Evolutionary conservation across 1,140 invertebrate species (phyloP), one percentile per base, ranked within the genome.

Genomic region (Sitodiplosis mosellana): DNA sequence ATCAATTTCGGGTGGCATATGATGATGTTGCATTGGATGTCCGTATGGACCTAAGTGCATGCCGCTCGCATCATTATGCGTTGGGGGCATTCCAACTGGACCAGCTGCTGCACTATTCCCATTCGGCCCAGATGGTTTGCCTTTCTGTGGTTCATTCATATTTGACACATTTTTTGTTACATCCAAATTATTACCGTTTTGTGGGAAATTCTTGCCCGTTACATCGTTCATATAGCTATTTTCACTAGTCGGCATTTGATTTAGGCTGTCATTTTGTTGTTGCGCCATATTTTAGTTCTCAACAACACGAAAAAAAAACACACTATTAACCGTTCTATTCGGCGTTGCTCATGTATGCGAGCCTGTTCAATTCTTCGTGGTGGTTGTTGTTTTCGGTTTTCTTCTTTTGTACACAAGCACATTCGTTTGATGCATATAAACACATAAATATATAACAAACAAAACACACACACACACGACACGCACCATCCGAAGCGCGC

Each of bases 271-370:
- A 19, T 43, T 40, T 33, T 49, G 48, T 34, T 49, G 48, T 33
- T 49, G 48, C 17, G 48, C 48, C 48, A 49, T n/a, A n/a, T 49
- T 27, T 37, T 49, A 37, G 33, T 45, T 27, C 15, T 47, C n/a
- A 15, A 40, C 18, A 19, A 33, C 15, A 27, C 18, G 5, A 19
- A 33, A 21, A 46, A 46, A 6, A 27, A 34, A 46, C 17, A 41
- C 17, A 18, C 41, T 18, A 18, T 5, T n/a, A 43, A 18, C 41
- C 18, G n/a, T 43, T 43, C 41, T 18, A 15, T 40, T 40, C 17
- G 18, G 17, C 14, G 41, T 27, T 27, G 27, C 27, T 27, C 27
- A 27, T 27, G 4, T 27, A 27, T 10, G 10, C 27, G 10, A 27
- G 3, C 4, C 27, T n/a, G n/a, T n/a, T n/a, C n/a, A n/a, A n/a